These are phyloP conservation scores for Sarcoramphus papa DNA, from an alignment of 2,797 vertebrate genomes.

Conservation along the genomic window DNA sequence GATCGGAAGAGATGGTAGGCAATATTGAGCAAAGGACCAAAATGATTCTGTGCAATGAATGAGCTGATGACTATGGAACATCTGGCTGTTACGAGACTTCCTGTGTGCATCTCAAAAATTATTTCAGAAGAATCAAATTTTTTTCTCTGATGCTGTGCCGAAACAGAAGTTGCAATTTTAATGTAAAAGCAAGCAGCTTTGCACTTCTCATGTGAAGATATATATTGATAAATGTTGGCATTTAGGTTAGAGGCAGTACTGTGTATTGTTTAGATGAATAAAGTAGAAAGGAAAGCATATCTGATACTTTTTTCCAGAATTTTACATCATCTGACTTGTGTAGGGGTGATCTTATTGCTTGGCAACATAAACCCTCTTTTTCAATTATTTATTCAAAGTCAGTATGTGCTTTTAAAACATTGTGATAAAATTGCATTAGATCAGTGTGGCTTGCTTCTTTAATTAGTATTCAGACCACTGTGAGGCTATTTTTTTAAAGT, in stretches of 20 bases:
- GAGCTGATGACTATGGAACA: neutral
- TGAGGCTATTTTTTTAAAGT: neutral
- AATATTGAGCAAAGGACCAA: neutral
- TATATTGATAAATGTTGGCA: neutral
- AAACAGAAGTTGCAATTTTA: neutral
- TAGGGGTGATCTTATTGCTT: neutral
- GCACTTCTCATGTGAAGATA: neutral
- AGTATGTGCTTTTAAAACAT: neutral
- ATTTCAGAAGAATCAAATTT: neutral
- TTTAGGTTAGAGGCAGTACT: neutral
- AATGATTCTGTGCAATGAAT: neutral
- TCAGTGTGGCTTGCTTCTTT: neutral
- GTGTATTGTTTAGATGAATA: neutral
- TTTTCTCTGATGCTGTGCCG: neutral
- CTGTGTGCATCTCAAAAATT: neutral
- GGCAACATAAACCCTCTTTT: neutral
- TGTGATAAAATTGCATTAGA: neutral
- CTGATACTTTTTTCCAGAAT: neutral
- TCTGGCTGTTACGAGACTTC: neutral
- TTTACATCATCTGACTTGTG: neutral
- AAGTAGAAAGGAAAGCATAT: neutral
- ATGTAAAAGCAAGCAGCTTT: neutral
- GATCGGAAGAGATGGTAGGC: neutral
- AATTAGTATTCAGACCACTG: conserved; percentile 3
- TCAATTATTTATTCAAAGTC: neutral